phyloP scores from a whole-genome alignment of 2,797 vertebrate species.

The Gambusia yucatana region DNA sequence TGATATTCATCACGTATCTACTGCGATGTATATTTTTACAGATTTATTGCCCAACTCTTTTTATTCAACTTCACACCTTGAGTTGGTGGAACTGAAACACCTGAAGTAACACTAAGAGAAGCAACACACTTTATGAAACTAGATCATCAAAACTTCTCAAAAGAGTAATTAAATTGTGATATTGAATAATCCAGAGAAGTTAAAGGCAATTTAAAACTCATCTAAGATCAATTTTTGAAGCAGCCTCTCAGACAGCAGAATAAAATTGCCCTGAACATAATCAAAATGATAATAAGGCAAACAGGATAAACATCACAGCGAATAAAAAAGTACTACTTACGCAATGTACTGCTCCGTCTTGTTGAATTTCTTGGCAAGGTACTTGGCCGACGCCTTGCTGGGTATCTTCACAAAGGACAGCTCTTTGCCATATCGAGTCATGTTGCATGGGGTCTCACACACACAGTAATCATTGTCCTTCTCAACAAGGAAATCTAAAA shows the following conservation, averaged over 20 bases:
- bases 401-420: slow-evolving; percentile 97
- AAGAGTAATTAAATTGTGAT: not conserved
- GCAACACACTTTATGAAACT: not conserved
- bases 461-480: slow-evolving; percentile 94
- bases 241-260: slow-evolving; percentile 1
- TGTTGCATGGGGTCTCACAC: slow-evolving; percentile 94
- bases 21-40: no score
- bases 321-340: slow-evolving; percentile 70
- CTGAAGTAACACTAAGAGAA: not conserved
- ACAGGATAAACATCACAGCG: not conserved
- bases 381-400: slow-evolving; percentile 96
- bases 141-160: not conserved
- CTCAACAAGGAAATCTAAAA: slow-evolving; percentile 93
- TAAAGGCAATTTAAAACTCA: not conserved
- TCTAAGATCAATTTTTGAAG: slow-evolving; percentile 1
- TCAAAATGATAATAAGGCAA: slow-evolving; percentile 8
- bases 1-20: no score
- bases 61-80: not conserved
- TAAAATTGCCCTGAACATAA: slow-evolving; percentile 5
- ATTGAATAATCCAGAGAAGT: slow-evolving; percentile 1
- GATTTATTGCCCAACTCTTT: not conserved
- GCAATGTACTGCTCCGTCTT: slow-evolving; percentile 96
- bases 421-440: slow-evolving; percentile 94
- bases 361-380: slow-evolving; percentile 97
- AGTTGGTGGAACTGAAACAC: not conserved